These are phyloP conservation scores for Oreohelix idahoensis DNA, from an alignment of 1,140 invertebrate species.

Conservation along the genomic window DNA sequence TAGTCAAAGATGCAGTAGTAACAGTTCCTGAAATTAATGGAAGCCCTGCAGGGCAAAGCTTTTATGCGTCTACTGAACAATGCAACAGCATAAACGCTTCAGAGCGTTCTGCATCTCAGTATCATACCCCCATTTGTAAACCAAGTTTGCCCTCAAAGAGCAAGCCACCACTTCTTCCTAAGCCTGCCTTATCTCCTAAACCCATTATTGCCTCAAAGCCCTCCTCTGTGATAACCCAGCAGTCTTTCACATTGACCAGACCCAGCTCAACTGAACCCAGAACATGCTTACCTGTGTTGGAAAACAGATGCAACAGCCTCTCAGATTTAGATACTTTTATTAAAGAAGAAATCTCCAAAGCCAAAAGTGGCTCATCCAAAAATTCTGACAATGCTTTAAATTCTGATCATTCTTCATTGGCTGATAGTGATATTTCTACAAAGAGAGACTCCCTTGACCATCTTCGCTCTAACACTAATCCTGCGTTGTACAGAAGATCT, in stretches of 20 bases:
- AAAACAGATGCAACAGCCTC: background rate
- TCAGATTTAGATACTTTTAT: slow-evolving; percentile 46
- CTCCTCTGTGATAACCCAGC: slow-evolving; percentile 5
- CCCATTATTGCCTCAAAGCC: slow-evolving; percentile 51
- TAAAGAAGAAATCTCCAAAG: slow-evolving; percentile 43
- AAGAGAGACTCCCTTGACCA: background rate
- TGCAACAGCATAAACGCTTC: background rate
- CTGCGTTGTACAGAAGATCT: background rate
- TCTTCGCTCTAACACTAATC: background rate
- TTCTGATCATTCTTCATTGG: background rate
- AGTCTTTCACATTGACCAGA: slow-evolving; percentile 11
- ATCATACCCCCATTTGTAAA: slow-evolving; percentile 37
- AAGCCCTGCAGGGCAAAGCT: background rate
- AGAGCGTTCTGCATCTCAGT: background rate
- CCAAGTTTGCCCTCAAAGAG: slow-evolving; percentile 58
- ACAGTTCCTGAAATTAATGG: background rate
- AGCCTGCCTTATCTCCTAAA: slow-evolving; percentile 50
- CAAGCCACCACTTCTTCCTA: slow-evolving; percentile 47
- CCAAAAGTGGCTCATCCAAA: slow-evolving; percentile 34
- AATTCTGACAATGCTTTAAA: background rate
- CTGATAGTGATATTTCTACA: background rate
- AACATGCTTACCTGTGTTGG: background rate
- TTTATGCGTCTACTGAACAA: background rate
- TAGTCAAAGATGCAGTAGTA: background rate
- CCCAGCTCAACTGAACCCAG: background rate